Conservation (phyloP, 1,140 invertebrate genomes). For the Galleria mellonella region DNA sequence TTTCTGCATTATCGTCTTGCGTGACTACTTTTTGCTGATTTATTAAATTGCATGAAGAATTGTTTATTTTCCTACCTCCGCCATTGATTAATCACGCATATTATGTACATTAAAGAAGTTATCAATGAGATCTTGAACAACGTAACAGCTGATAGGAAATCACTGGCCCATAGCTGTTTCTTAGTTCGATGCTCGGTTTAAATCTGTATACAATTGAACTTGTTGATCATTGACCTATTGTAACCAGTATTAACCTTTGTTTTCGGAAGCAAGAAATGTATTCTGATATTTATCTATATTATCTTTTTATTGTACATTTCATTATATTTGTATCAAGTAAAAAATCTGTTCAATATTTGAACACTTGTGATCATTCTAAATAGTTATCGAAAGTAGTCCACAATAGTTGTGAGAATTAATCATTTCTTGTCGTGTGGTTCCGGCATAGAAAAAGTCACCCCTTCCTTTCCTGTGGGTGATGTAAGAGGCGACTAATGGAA, state of each 20-base stretch:
- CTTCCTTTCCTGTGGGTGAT: too few species aligned
- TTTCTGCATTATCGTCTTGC: constrained; percentile 25
- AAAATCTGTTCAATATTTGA: too few species aligned
- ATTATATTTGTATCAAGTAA: too few species aligned
- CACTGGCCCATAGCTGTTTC: constrained; percentile 6
- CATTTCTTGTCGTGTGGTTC: too few species aligned
- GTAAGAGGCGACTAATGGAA: too few species aligned
- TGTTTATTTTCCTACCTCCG: too few species aligned
- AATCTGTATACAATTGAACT: constrained; percentile 12
- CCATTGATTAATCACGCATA: too few species aligned
- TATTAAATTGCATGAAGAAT: constrained; percentile 11
- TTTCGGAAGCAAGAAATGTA: constrained; percentile 17
- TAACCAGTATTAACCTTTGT: constrained; percentile 9
- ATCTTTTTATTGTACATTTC: too few species aligned
- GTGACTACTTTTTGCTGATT: constrained; percentile 40
- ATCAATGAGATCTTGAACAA: constrained; percentile 1
- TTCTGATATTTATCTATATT: neutral
- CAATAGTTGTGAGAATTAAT: too few species aligned
- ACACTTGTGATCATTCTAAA: too few species aligned
- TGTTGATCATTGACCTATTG: constrained; percentile 19
- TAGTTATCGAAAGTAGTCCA: too few species aligned
- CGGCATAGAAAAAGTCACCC: too few species aligned
- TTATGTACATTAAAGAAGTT: neutral
- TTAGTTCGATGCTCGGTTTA: constrained; percentile 12
- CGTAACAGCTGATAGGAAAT: constrained; percentile 2